phyloP scores from a whole-genome alignment of 2,888 invertebrate species.

The Mythimna loreyi region DNA sequence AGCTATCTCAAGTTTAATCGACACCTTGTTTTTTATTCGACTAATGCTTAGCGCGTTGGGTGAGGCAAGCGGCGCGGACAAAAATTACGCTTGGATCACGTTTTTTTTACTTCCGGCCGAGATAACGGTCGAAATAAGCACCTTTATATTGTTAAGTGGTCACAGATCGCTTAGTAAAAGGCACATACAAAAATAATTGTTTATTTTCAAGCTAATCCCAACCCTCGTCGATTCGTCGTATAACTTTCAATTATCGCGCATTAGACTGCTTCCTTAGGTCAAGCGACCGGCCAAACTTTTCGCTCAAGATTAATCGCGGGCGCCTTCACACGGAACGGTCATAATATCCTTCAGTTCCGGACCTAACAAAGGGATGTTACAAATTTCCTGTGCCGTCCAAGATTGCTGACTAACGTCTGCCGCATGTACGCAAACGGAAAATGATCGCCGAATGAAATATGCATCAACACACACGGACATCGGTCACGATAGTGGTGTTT shows the following conservation, averaged over 20 bases:
- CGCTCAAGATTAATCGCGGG: slow-evolving; percentile 78
- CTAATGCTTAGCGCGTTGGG: slow-evolving; percentile 81
- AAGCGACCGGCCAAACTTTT: slow-evolving; percentile 74
- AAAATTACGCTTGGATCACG: slow-evolving; percentile 84
- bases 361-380: slow-evolving; percentile 79
- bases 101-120: slow-evolving; percentile 86
- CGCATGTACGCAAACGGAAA: slow-evolving; percentile 68
- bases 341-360: slow-evolving; percentile 84
- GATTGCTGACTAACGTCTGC: slow-evolving; percentile 81
- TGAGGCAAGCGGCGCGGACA: slow-evolving; percentile 75
- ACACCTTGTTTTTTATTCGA: slow-evolving; percentile 84
- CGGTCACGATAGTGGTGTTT: slow-evolving; percentile 76
- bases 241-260: slow-evolving; percentile 84
- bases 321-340: slow-evolving; percentile 78
- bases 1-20: slow-evolving; percentile 86
- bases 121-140: slow-evolving; percentile 86
- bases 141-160: slow-evolving; percentile 85
- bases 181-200: slow-evolving; percentile 74
- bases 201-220: slow-evolving; percentile 71
- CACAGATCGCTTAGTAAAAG: slow-evolving; percentile 81
- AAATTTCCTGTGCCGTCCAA: slow-evolving; percentile 77
- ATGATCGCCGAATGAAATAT: slow-evolving; percentile 76
- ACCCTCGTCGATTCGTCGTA: slow-evolving; percentile 69
- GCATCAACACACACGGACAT: slow-evolving; percentile 71
- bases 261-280: slow-evolving; percentile 82